These are phyloP conservation scores for Acanthaster planci DNA, from an alignment of 35 echinoderm and acorn worm species.

Conservation along the genomic window DNA sequence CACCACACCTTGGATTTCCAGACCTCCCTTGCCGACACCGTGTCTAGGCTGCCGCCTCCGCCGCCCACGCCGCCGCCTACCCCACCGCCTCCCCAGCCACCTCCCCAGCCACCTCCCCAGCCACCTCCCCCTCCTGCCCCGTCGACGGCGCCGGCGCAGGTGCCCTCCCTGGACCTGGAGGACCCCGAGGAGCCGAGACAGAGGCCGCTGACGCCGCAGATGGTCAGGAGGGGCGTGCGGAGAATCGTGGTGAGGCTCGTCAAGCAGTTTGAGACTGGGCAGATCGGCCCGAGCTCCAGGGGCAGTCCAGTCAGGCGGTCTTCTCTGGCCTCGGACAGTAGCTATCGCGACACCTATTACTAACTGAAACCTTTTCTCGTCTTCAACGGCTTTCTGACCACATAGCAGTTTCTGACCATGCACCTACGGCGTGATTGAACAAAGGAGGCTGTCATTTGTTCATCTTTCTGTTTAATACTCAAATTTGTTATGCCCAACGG, in stretches of 20 bases:
- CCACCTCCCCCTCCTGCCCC: neutral
- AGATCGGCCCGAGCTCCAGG: neutral
- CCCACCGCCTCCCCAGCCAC: neutral
- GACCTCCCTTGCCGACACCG: neutral
- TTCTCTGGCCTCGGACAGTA: too few relatives aligned
- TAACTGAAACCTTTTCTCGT: too few relatives aligned
- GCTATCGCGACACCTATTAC: too few relatives aligned
- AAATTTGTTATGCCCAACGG: too few relatives aligned
- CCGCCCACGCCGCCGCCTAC: constrained; percentile 16
- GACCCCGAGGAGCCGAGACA: neutral
- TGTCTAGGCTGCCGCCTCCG: neutral
- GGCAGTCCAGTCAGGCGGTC: too few relatives aligned
- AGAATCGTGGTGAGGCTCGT: neutral
- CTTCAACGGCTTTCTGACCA: too few relatives aligned
- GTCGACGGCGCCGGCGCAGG: neutral
- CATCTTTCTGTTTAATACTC: too few relatives aligned
- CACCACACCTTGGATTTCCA: constrained; percentile 20
- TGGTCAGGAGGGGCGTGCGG: neutral
- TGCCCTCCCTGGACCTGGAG: neutral
- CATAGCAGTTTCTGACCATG: too few relatives aligned
- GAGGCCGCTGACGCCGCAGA: neutral
- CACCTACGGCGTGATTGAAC: too few relatives aligned
- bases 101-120: neutral
- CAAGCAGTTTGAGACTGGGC: constrained; percentile 6
- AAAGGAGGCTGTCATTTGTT: too few relatives aligned